phyloP scores from a whole-genome alignment of 2,797 vertebrate species.

The Spinus pinus region DNA sequence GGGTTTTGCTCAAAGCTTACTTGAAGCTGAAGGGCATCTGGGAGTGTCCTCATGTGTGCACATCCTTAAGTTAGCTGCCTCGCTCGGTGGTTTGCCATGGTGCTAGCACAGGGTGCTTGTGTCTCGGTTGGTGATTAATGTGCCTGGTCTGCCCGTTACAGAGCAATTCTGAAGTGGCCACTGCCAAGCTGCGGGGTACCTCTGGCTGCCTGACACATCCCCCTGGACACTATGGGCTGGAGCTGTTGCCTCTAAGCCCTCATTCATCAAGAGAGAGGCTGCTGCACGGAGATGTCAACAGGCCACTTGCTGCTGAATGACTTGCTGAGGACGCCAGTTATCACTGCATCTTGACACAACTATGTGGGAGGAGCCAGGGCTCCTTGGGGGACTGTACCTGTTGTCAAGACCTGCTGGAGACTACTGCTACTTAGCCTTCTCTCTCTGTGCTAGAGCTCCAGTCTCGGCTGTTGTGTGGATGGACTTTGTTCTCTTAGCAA shows the following conservation, averaged over 20 bases:
- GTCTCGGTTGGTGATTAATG: not conserved
- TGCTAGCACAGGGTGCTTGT: not conserved
- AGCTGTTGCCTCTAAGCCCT: slow-evolving; percentile 32
- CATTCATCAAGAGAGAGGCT: slow-evolving; percentile 20
- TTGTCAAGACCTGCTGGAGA: not conserved
- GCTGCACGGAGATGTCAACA: slow-evolving; percentile 1
- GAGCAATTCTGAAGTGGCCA: slow-evolving; percentile 36
- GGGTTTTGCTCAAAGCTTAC: not conserved
- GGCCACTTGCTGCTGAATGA: not conserved
- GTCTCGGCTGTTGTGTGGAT: not conserved
- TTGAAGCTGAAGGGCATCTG: not conserved
- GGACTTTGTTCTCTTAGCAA: not conserved
- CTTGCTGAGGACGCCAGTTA: slow-evolving; percentile 33
- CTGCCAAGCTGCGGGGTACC: slow-evolving; percentile 6
- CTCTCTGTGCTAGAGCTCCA: not conserved
- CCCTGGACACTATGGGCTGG: slow-evolving; percentile 26
- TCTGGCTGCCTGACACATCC: slow-evolving; percentile 33
- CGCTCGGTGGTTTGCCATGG: accelerated
- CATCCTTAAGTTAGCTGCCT: not conserved
- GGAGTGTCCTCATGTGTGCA: not conserved
- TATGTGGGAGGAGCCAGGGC: not conserved
- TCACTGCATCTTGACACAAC: not conserved
- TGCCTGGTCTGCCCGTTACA: slow-evolving; percentile 56
- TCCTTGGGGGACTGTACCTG: not conserved
- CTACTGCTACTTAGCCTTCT: not conserved